phyloP scores from a whole-genome alignment of 2,888 invertebrate genomes.

The Mesodorylaimus sp. region DNA sequence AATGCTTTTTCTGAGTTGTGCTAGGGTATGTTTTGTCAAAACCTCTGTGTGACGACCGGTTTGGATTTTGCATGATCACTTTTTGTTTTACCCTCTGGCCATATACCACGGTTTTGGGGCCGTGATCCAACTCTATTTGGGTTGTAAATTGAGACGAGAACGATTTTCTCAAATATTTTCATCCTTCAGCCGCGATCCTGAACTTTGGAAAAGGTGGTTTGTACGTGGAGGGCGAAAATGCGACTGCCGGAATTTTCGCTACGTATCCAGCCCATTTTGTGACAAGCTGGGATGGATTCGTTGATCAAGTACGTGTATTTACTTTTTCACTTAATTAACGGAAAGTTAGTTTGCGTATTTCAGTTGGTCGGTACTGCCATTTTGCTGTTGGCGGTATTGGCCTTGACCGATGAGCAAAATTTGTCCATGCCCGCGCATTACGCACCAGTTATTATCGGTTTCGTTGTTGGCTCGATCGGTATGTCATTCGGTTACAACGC shows the following conservation, averaged over 20 bases:
- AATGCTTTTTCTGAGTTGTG: too few species aligned
- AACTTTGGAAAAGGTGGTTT: too few species aligned
- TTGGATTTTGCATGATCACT: too few species aligned
- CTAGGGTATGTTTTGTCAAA: too few species aligned
- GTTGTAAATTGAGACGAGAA: too few species aligned
- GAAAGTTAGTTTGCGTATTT: conserved; percentile 5
- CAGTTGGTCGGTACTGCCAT: conserved; percentile 37
- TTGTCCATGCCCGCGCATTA: conserved; percentile 31
- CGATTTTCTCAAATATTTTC: too few species aligned
- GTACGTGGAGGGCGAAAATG: too few species aligned
- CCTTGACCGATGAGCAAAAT: conserved; percentile 36
- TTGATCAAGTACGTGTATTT: conserved; percentile 37
- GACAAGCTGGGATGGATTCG: conserved; percentile 32
- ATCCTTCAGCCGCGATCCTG: too few species aligned
- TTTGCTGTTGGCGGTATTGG: conserved; percentile 32
- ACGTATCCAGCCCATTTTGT: conserved; percentile 38
- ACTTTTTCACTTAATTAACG: not conserved
- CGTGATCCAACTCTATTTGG: too few species aligned
- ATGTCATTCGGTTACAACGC: conserved; percentile 40
- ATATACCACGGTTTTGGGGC: too few species aligned
- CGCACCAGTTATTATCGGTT: conserved; percentile 32
- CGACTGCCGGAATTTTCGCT: conserved; percentile 39
- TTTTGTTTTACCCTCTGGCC: too few species aligned
- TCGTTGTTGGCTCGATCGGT: conserved; percentile 35
- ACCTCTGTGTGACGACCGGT: too few species aligned